Conservation (phyloP, 2,888 invertebrate genomes). For the Diarsia mendica region DNA sequence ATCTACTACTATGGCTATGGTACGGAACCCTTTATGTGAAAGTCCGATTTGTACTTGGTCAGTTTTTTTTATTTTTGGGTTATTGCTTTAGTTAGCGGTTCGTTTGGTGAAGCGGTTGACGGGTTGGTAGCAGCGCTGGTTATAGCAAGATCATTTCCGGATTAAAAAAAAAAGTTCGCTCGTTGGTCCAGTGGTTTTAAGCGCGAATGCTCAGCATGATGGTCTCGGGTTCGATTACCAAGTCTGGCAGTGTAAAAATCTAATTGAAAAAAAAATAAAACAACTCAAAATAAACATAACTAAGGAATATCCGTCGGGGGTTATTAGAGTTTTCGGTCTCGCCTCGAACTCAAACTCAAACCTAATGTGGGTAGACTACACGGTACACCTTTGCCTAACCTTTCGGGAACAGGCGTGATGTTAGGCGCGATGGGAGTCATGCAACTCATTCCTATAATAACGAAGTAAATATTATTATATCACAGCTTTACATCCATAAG, state of each 20-base stretch:
- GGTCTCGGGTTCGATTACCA: background rate
- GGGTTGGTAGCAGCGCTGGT: background rate
- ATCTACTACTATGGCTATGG: too few species aligned
- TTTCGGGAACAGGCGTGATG: background rate
- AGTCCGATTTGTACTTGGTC: too few species aligned
- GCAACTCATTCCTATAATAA: background rate
- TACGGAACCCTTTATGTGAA: too few species aligned
- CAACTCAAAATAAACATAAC: too few species aligned
- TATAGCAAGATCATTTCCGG: background rate
- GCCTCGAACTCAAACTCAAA: too few species aligned
- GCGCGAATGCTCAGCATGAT: too few species aligned
- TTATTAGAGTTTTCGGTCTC: background rate
- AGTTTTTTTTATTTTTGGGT: too few species aligned
- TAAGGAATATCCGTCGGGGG: too few species aligned
- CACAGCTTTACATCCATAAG: background rate
- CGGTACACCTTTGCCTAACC: background rate
- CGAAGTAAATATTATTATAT: background rate
- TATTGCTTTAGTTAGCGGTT: background rate
- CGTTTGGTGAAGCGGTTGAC: background rate
- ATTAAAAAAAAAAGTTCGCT: background rate
- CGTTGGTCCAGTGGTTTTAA: too few species aligned
- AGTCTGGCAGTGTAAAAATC: background rate
- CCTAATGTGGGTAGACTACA: background rate
- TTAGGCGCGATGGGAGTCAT: background rate
- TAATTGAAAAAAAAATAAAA: too few species aligned